phyloP scores from a whole-genome alignment of 2,797 vertebrate species.

The Syndactyla subalaris region DNA sequence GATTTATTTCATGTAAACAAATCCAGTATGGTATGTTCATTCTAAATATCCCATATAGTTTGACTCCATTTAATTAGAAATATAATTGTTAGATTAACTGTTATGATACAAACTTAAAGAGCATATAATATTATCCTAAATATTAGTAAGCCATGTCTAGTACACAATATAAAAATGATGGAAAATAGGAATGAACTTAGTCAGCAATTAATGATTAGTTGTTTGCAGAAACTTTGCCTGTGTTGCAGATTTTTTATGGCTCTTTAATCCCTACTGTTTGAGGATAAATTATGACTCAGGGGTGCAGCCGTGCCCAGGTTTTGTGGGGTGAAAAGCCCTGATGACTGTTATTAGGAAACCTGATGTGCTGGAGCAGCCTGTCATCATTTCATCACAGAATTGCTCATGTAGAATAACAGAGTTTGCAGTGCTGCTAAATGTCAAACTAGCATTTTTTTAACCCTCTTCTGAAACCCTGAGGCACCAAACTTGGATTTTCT shows the following conservation, averaged over 20 bases:
- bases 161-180: not conserved
- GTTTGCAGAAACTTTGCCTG: not conserved
- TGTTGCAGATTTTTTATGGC: not conserved
- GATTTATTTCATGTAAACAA: not conserved
- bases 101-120: not conserved
- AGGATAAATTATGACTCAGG: not conserved
- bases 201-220: not conserved
- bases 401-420: conserved; percentile 13
- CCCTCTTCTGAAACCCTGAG: conserved; percentile 17
- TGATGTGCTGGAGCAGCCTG: not conserved
- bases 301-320: not conserved
- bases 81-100: not conserved
- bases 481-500: not conserved
- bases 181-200: not conserved
- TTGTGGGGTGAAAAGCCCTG: not conserved
- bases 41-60: not conserved
- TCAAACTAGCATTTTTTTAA: not conserved
- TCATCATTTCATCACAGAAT: not conserved
- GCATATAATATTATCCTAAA: not conserved
- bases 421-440: conserved; percentile 42
- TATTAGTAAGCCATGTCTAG: not conserved
- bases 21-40: not conserved
- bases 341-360: not conserved
- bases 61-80: not conserved
- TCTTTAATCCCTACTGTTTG: not conserved